phyloP scores from a whole-genome alignment of 2,113 vertebrate species.

The Austrofundulus limnaeus region DNA sequence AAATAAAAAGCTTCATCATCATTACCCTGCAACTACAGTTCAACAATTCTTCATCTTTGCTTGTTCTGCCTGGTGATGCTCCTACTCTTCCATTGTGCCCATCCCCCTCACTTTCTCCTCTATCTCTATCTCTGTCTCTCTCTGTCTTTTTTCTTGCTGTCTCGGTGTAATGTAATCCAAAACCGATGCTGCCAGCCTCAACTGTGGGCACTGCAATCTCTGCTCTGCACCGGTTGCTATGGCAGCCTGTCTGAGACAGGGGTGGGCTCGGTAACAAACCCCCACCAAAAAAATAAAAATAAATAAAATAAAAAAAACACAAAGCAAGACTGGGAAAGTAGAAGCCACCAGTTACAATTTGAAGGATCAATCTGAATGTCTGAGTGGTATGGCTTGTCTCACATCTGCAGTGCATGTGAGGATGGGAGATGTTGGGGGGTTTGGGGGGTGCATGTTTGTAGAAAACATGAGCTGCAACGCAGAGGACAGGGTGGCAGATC shows the following conservation, averaged over 20 bases:
- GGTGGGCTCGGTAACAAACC: conserved; percentile 38
- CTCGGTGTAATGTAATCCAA: conserved; percentile 79
- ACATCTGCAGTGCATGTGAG: conserved; percentile 63
- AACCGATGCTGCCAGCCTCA: conserved; percentile 66
- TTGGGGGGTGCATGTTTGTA: conserved; percentile 2
- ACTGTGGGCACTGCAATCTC: conserved; percentile 69
- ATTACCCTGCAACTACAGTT: conserved; percentile 17
- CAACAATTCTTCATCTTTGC: conserved; percentile 18
- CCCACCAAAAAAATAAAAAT: conserved; percentile 36
- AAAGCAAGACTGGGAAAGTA: not conserved
- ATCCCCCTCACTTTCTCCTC: conserved; percentile 57
- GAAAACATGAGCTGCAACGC: conserved; percentile 17
- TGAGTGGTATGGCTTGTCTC: conserved; percentile 21
- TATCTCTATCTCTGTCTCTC: conserved; percentile 64
- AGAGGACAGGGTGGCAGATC: conserved; percentile 30
- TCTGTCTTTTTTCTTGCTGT: conserved; percentile 71
- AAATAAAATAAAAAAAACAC: conserved; percentile 19
- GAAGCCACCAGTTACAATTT: conserved; percentile 36
- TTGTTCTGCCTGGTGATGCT: conserved; percentile 9
- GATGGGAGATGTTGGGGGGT: conserved; percentile 4
- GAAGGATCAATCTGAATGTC: conserved; percentile 28
- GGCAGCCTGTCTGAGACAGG: conserved; percentile 66
- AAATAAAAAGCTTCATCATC: conserved; percentile 16
- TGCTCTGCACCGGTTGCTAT: conserved; percentile 72
- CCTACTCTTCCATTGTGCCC: conserved; percentile 40